Percentiles rank a stretch among this genome's conserved stretches.
These are phyloP conservation scores for Myzus persicae DNA, from an alignment of 1,140 invertebrate species.

Conservation along the genomic window DNA sequence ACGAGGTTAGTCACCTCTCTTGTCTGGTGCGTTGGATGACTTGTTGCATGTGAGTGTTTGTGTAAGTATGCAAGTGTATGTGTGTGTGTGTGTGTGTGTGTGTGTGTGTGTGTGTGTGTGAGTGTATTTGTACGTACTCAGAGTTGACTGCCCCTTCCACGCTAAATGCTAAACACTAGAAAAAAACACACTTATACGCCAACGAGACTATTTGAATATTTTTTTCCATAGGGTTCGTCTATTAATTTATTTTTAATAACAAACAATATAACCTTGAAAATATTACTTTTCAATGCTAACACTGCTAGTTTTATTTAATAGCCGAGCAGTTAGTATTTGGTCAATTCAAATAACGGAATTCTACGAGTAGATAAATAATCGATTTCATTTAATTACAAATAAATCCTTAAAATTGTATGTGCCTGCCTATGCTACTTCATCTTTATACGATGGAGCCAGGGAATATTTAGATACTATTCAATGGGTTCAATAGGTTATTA, in stretches of 20 bases:
- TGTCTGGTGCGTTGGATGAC: conserved; percentile 56
- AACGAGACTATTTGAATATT: conserved; percentile 29
- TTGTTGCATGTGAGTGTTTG: conserved; percentile 49
- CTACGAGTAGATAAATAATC: too few species aligned
- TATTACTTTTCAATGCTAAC: background rate
- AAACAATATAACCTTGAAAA: conserved; percentile 21
- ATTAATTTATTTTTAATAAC: conserved; percentile 1
- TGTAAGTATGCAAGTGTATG: background rate
- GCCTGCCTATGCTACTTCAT: too few species aligned
- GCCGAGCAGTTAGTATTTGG: too few species aligned
- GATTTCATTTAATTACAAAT: too few species aligned
- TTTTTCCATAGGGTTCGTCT: background rate
- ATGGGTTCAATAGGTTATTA: too few species aligned
- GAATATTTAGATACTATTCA: too few species aligned
- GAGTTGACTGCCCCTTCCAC: conserved; percentile 40
- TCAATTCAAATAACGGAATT: too few species aligned
- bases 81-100: conserved; percentile 29
- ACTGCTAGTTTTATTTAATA: background rate
- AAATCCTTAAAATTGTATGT: too few species aligned
- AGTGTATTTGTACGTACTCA: background rate
- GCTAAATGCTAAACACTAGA: background rate
- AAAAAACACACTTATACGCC: background rate
- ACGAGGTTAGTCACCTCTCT: conserved; percentile 58
- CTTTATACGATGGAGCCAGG: too few species aligned
- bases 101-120: background rate